Percentiles rank a stretch among this genome's conserved stretches.
These are phyloP conservation scores for Linyphia triangularis DNA, from an alignment of 2,888 invertebrate genomes.

Conservation along the genomic window DNA sequence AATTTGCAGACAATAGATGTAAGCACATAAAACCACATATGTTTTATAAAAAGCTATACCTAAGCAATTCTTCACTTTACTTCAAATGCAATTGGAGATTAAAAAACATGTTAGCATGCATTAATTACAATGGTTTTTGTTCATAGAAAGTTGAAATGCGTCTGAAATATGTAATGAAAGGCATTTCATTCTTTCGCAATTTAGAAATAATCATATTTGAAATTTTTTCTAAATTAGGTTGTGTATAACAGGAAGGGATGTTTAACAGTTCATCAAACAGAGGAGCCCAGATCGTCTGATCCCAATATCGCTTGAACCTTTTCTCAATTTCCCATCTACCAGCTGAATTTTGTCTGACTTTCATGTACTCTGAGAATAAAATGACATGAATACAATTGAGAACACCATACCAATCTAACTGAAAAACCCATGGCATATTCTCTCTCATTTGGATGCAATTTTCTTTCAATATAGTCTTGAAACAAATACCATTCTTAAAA, in stretches of 20 bases:
- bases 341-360: constrained; percentile 83
- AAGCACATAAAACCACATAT: too few relatives aligned
- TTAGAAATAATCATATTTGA: constrained; percentile 6
- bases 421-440: constrained; percentile 94
- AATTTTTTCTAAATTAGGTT: constrained; percentile 84
- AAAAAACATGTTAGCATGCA: too few relatives aligned
- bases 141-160: neutral
- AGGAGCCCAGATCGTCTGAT: constrained; percentile 82
- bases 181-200: neutral
- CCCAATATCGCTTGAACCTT: constrained; percentile 80
- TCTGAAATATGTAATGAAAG: constrained; percentile 1
- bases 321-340: constrained; percentile 77
- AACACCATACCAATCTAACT: constrained; percentile 87
- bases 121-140: neutral
- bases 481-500: constrained; percentile 87
- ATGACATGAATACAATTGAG: constrained; percentile 93
- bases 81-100: too few relatives aligned
- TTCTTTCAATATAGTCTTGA: constrained; percentile 83
- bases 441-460: constrained; percentile 91
- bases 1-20: too few relatives aligned
- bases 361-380: constrained; percentile 93
- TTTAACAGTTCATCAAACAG: constrained; percentile 91
- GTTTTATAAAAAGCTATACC: too few relatives aligned
- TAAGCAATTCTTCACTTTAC: too few relatives aligned
- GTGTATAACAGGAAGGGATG: constrained; percentile 86